A percentile compares a stretch with the other conserved stretches of the same genome.
phyloP scores from a whole-genome alignment of 2,888 invertebrate genomes.

The Perithous albicinctus region DNA sequence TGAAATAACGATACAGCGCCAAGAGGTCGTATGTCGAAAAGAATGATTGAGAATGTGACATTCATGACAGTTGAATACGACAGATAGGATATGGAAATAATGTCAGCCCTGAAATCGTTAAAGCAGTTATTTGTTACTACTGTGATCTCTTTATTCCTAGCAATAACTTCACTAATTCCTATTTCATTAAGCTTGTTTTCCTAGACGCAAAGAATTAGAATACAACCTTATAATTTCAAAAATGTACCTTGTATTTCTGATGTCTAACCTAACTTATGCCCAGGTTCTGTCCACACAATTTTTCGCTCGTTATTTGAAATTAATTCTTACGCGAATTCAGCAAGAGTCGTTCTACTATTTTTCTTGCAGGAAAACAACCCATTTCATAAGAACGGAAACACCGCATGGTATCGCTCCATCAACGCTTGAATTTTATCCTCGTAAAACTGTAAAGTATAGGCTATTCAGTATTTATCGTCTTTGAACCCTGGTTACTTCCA shows the following conservation, averaged over 20 bases:
- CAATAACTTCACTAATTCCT: too few relatives aligned
- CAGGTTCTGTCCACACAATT: not conserved
- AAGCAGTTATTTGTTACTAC: not conserved
- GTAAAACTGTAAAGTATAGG: conserved; percentile 73
- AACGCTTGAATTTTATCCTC: conserved; percentile 54
- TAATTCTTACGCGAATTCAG: not conserved
- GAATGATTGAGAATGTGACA: not conserved
- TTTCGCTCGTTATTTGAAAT: not conserved
- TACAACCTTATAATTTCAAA: too few relatives aligned
- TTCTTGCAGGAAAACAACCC: not conserved
- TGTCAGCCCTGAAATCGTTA: not conserved
- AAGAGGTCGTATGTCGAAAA: not conserved
- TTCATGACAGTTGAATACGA: not conserved
- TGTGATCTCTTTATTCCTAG: too few relatives aligned
- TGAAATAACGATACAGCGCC: not conserved
- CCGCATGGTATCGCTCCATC: not conserved
- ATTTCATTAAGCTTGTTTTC: too few relatives aligned
- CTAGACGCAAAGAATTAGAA: too few relatives aligned
- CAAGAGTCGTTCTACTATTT: not conserved
- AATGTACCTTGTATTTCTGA: too few relatives aligned
- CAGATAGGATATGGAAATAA: not conserved
- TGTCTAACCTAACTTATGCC: too few relatives aligned
- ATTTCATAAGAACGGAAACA: not conserved
- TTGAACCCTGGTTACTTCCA: conserved; percentile 52
- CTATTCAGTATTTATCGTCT: conserved; percentile 75